These are phyloP conservation scores for Limulus polyphemus DNA, from an alignment of 2,888 invertebrate genomes.

Conservation along the genomic window DNA sequence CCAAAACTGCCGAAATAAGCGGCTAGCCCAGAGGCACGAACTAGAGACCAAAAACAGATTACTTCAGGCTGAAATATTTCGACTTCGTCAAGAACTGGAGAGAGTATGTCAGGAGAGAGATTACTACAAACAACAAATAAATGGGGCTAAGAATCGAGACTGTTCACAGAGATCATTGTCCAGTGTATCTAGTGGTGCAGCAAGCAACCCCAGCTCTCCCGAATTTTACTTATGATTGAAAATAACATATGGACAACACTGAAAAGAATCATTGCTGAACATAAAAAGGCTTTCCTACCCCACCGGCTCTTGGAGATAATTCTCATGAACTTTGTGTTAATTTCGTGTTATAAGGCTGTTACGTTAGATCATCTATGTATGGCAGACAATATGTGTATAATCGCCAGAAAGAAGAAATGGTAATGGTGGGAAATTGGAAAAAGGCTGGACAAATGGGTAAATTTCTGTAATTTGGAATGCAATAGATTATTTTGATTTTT, in stretches of 20 bases:
- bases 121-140: slow-evolving; percentile 53
- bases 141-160: slow-evolving; percentile 6
- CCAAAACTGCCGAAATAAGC: slow-evolving; percentile 88
- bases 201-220: slow-evolving; percentile 38
- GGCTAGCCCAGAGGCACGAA: slow-evolving; percentile 75
- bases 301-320: no score
- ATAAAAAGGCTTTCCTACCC: no score
- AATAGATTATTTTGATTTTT: no score
- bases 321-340: no score
- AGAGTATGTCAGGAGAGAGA: slow-evolving; percentile 68
- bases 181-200: slow-evolving; percentile 37
- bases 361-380: no score
- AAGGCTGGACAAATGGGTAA: no score
- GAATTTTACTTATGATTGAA: slow-evolving; percentile 49
- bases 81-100: slow-evolving; percentile 41
- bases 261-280: no score
- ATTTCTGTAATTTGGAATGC: no score
- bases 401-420: no score
- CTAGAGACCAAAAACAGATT: slow-evolving; percentile 70
- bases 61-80: slow-evolving; percentile 46
- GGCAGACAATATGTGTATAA: no score
- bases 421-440: no score
- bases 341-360: no score
- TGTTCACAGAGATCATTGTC: slow-evolving; percentile 21
- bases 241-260: not conserved